phyloP scores from a whole-genome alignment of 2,113 vertebrate genomes.

The Colistium nudipinnis region DNA sequence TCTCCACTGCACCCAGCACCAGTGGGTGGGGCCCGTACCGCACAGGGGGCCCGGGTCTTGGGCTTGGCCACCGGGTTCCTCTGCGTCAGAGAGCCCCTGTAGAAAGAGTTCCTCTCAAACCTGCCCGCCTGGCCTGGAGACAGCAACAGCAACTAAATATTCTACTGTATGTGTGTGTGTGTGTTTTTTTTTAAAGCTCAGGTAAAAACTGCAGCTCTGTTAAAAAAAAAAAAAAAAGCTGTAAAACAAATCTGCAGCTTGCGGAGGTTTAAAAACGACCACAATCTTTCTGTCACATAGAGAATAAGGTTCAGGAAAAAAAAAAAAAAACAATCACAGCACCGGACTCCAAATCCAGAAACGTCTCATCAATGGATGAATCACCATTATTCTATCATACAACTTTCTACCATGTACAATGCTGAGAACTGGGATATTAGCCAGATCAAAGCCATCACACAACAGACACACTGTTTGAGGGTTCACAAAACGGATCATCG shows the following conservation, averaged over 20 bases:
- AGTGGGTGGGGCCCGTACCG: conserved; percentile 59
- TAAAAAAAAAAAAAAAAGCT: no score
- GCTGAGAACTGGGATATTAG: not conserved
- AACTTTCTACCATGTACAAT: not conserved
- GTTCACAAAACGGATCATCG: conserved; percentile 5
- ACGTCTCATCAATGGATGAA: not conserved
- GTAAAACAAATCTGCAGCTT: not conserved
- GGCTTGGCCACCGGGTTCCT: conserved; percentile 82
- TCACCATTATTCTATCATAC: not conserved
- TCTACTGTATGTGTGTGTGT: not conserved
- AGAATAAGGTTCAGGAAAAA: not conserved
- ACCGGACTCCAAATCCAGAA: not conserved
- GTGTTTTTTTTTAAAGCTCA: not conserved
- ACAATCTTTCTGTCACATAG: not conserved
- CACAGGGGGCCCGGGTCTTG: conserved; percentile 56
- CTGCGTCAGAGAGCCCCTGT: conserved; percentile 88
- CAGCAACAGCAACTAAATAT: conserved; percentile 44
- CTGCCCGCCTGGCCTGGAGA: conserved; percentile 67
- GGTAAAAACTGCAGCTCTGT: not conserved
- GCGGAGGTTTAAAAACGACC: not conserved
- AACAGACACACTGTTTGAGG: conserved; percentile 32
- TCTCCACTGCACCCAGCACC: conserved; percentile 36
- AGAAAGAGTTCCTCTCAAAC: conserved; percentile 81
- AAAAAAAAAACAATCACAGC: not conserved
- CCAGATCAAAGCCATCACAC: not conserved